Conservation (phyloP, 2,888 invertebrate genomes). For the Agrochola circellaris region DNA sequence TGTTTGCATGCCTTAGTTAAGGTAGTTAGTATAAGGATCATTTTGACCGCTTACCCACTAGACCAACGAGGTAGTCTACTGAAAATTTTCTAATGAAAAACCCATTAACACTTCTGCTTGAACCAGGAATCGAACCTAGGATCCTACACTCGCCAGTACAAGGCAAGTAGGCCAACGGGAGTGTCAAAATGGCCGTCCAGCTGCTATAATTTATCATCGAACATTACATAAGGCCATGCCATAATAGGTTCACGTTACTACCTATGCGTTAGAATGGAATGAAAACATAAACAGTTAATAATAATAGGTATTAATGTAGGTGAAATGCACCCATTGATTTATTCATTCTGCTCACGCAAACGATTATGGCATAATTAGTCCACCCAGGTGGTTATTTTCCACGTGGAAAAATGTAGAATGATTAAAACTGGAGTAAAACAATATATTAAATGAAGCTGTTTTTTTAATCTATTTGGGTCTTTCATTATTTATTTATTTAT, state of each 20-base stretch:
- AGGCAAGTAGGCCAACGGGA: neutral
- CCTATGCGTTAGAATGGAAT: neutral
- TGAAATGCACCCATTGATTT: conserved; percentile 37
- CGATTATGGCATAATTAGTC: conserved; percentile 21
- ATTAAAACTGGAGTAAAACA: neutral
- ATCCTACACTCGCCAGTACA: neutral
- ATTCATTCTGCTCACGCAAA: conserved; percentile 36
- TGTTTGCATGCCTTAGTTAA: too few relatives aligned
- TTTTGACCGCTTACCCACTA: too few relatives aligned
- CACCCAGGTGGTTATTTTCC: conserved; percentile 5
- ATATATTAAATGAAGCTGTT: conserved; percentile 5
- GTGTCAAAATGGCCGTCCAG: neutral
- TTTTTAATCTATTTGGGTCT: neutral
- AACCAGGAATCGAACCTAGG: neutral
- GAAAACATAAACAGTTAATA: neutral
- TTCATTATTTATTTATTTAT: neutral
- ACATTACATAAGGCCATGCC: neutral
- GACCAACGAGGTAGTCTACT: too few relatives aligned
- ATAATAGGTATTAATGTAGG: neutral
- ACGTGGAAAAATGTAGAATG: neutral
- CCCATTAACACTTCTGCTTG: neutral
- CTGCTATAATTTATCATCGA: too few relatives aligned
- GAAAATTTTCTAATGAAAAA: neutral
- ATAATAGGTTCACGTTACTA: too few relatives aligned
- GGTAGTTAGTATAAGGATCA: too few relatives aligned